Evolutionary conservation across 2,888 invertebrate genomes (phyloP).

Genomic region (Erebia palarica): DNA sequence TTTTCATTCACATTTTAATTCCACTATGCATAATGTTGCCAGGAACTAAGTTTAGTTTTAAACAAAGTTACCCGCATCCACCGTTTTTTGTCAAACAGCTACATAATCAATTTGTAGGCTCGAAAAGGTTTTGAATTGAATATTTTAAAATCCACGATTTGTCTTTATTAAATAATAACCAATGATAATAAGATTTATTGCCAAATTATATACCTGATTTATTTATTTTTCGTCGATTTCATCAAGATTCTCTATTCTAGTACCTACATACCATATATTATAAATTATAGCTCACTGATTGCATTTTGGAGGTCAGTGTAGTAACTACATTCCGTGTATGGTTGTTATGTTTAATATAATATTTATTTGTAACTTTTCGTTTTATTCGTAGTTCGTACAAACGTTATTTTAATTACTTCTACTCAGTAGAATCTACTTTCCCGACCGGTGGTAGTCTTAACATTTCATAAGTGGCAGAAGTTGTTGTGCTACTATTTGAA

Average conservation of each 20-base stretch:
- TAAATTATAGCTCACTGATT: too few relatives aligned
- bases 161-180: constrained; percentile 2
- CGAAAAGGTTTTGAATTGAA: neutral
- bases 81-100: too few relatives aligned
- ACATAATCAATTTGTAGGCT: neutral
- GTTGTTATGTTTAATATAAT: constrained; percentile 30
- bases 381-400: constrained; percentile 4
- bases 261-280: neutral
- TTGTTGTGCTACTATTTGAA: too few relatives aligned
- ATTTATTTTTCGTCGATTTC: constrained; percentile 30
- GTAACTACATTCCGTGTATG: constrained; percentile 26
- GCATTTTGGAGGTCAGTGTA: neutral
- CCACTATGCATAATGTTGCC: too few relatives aligned
- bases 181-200: constrained; percentile 25
- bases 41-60: too few relatives aligned
- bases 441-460: too few relatives aligned
- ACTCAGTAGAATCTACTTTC: too few relatives aligned
- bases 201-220: constrained; percentile 22
- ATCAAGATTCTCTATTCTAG: constrained; percentile 12
- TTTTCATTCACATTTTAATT: too few relatives aligned
- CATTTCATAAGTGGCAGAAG: too few relatives aligned
- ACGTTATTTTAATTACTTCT: too few relatives aligned
- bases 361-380: constrained; percentile 21
- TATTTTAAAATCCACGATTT: neutral
- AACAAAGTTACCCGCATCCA: too few relatives aligned